Conservation (phyloP, 2,797 vertebrate species). For the Meriones psammophilus region DNA sequence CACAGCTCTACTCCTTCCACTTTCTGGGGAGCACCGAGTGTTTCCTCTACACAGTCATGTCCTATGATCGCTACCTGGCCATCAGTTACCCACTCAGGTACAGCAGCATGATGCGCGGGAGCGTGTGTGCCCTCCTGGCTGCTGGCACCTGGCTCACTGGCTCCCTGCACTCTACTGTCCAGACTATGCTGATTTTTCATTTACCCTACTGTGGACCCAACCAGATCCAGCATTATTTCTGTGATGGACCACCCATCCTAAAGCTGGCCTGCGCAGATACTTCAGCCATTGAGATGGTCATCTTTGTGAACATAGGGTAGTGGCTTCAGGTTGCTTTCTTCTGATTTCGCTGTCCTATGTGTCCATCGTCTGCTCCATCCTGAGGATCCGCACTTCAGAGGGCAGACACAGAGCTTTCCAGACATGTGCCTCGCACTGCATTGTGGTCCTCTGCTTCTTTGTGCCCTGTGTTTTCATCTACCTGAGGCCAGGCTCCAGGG, state of each 20-base stretch:
- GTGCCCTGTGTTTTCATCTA: slow-evolving; percentile 57
- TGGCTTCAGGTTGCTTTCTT: not conserved
- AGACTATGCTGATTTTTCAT: not conserved
- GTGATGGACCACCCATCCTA: slow-evolving; percentile 67
- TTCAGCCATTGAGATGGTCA: not conserved
- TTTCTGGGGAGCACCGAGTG: slow-evolving; percentile 54
- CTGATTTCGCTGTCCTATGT: slow-evolving; percentile 1
- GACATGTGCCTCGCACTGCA: slow-evolving; percentile 75
- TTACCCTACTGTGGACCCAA: slow-evolving; percentile 64
- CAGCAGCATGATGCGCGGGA: not conserved
- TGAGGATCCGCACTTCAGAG: slow-evolving; percentile 57
- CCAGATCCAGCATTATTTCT: slow-evolving; percentile 72
- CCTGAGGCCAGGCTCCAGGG: not conserved
- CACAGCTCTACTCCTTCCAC: slow-evolving; percentile 51
- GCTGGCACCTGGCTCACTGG: slow-evolving; percentile 29
- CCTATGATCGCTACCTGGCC: slow-evolving; percentile 73
- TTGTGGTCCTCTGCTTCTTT: slow-evolving; percentile 66
- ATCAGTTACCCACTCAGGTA: slow-evolving; percentile 53
- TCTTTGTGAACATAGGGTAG: slow-evolving; percentile 2
- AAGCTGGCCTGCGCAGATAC: slow-evolving; percentile 77
- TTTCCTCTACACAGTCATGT: slow-evolving; percentile 72
- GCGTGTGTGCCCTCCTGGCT: not conserved
- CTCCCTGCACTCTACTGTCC: slow-evolving; percentile 59
- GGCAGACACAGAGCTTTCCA: slow-evolving; percentile 72
- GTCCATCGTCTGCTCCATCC: slow-evolving; percentile 50